Percentiles rank a stretch among this genome's conserved stretches.
Conservation (phyloP, 2,888 invertebrate species). For the Norana najaformis region DNA sequence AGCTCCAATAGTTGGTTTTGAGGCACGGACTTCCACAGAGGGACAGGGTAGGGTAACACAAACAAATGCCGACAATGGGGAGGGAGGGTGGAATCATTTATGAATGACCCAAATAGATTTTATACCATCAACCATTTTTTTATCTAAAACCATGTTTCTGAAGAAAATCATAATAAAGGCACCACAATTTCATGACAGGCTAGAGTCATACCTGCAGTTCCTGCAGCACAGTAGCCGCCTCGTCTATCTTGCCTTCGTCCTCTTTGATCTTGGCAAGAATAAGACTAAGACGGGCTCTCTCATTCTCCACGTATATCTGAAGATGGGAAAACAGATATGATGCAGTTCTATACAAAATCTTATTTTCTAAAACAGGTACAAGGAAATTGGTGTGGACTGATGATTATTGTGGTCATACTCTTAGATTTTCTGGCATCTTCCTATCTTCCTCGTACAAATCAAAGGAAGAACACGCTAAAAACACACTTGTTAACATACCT, state of each 20-base stretch:
- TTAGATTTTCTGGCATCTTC: too few species aligned
- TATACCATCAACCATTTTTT: not conserved
- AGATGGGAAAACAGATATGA: not conserved
- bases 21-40: not conserved
- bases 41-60: not conserved
- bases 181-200: not conserved
- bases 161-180: too few species aligned
- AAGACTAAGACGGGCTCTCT: constrained; percentile 91
- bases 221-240: constrained; percentile 90
- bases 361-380: not conserved
- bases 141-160: not conserved
- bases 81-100: not conserved
- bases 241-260: constrained; percentile 70
- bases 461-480: too few species aligned
- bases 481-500: too few species aligned
- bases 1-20: not conserved
- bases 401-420: too few species aligned
- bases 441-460: too few species aligned
- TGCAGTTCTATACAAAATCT: not conserved
- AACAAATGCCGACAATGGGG: not conserved
- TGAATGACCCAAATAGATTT: not conserved
- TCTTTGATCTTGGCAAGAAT: constrained; percentile 67
- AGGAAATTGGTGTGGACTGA: too few species aligned
- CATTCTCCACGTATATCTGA: constrained; percentile 98
- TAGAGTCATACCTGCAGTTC: constrained; percentile 75